Base-by-base conservation (phyloP, 2,888 invertebrate species). In the Brachyopa scutellaris region DNA sequence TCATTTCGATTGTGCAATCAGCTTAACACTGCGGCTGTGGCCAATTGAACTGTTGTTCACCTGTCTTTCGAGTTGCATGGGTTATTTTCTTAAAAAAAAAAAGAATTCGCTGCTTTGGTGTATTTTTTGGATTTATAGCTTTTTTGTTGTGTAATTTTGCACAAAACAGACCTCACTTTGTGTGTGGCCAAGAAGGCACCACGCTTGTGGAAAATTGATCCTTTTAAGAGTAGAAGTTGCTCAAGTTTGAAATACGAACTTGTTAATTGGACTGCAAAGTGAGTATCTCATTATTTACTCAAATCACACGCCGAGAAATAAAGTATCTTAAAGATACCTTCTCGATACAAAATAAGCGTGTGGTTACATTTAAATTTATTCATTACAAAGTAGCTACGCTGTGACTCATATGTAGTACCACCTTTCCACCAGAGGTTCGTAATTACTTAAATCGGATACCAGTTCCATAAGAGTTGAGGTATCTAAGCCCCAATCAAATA, bases 1-100 rank as follows among this genome's bases (percentile, higher is more conserved):
- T 80, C 79, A 80, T 69, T 62, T 13, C 33, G 55, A 67, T 80
- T 80, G 69, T 62, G 74, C 42, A 80, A 80, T 61, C 59, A 51
- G 23, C 51, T 67, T 19, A 47, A 26, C 33, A 29, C 47, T 33
- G 47, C 42, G 3, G 29, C 13, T 49, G 55, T 49, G 62, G 62
- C 78, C 53, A 67, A 61, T 38, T 59, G 51, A 61, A 51, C 42
- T 51, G 31, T 21, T 17, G 61, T 67, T 76, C 76, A 76, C 67
- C 67, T 76, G 74, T 42, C 38, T 66, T 49, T 40, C 19, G 21
- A 29, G 33, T 45, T 57, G 47, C 69, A 47, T 69, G 69, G 57
- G 31, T 9, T 57, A 31, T 53, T 31, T 33, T 26, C 15, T 6
- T 11, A 7, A 53, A 33, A 40, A 13, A 15, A n/a, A 21, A 17